Percentiles rank a stretch among this genome's conserved stretches.
phyloP scores from a whole-genome alignment of 2,113 vertebrate species.

The Chloebia gouldiae region DNA sequence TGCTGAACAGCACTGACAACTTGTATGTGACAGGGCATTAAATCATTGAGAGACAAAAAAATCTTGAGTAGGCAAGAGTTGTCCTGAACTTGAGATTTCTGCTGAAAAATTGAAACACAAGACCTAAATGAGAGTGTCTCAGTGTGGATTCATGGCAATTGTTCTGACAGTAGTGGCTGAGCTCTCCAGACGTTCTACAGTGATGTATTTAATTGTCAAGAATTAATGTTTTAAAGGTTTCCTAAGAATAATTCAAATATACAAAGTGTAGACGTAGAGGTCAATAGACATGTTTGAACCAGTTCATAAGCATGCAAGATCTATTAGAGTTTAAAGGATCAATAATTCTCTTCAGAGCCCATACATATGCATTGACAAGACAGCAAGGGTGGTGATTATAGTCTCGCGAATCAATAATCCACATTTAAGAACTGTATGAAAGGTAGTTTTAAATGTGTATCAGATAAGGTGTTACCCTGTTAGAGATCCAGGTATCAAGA shows the following conservation, averaged over 20 bases:
- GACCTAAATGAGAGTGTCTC: not conserved
- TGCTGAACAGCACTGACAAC: not conserved
- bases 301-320: conserved; percentile 37
- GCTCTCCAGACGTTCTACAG: not conserved
- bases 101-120: not conserved
- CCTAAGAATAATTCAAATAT: conserved; percentile 56
- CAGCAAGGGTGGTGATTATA: not conserved
- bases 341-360: conserved; percentile 19
- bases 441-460: not conserved
- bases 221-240: conserved; percentile 57
- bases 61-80: not conserved
- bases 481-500: not conserved
- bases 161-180: conserved; percentile 2
- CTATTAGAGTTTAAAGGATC: conserved; percentile 29
- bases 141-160: not conserved
- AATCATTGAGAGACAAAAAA: not conserved
- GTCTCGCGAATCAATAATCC: not conserved
- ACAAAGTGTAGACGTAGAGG: conserved; percentile 4
- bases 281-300: conserved; percentile 35
- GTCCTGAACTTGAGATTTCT: not conserved
- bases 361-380: conserved; percentile 14
- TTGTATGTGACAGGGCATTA: not conserved
- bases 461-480: not conserved
- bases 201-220: conserved; percentile 36
- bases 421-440: conserved; percentile 2